Evolutionary conservation across 2,797 vertebrate genomes (phyloP).

Genomic region (Siniperca scherzeri): DNA sequence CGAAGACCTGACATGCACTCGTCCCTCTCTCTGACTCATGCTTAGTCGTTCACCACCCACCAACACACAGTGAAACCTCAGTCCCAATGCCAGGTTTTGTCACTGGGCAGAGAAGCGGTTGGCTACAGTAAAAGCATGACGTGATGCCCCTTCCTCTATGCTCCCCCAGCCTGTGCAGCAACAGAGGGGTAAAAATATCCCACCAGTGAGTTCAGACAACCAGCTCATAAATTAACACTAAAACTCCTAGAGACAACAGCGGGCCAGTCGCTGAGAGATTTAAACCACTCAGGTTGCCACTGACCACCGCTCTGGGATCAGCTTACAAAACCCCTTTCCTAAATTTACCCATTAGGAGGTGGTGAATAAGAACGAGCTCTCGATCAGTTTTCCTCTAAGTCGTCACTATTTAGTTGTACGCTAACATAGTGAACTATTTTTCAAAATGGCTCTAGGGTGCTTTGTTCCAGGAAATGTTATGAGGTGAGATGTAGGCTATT

Average conservation of each 20-base stretch:
- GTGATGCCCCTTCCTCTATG: constrained; percentile 83
- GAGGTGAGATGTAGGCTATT: constrained; percentile 77
- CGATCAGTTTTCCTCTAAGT: constrained; percentile 75
- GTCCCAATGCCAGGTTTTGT: constrained; percentile 85
- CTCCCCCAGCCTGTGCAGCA: constrained; percentile 86
- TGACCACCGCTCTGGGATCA: constrained; percentile 77
- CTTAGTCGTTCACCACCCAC: constrained; percentile 81
- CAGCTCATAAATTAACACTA: constrained; percentile 86
- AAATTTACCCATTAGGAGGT: constrained; percentile 81
- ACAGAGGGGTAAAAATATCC: constrained; percentile 89
- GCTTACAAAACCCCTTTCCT: constrained; percentile 80
- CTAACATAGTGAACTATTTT: constrained; percentile 73
- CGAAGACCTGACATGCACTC: constrained; percentile 83
- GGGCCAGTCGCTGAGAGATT: constrained; percentile 82
- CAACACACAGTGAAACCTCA: constrained; percentile 85
- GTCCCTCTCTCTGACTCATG: constrained; percentile 82
- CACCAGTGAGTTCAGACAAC: constrained; percentile 84
- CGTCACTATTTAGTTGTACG: constrained; percentile 69
- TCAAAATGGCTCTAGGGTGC: constrained; percentile 72
- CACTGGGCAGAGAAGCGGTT: constrained; percentile 84
- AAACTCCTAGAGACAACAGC: constrained; percentile 84
- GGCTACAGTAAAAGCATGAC: constrained; percentile 85
- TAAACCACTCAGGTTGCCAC: constrained; percentile 79
- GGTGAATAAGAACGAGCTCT: constrained; percentile 62
- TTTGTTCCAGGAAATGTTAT: constrained; percentile 78